Base-by-base conservation (phyloP, 2,113 vertebrate species). In the Acanthochromis polyacanthus region DNA sequence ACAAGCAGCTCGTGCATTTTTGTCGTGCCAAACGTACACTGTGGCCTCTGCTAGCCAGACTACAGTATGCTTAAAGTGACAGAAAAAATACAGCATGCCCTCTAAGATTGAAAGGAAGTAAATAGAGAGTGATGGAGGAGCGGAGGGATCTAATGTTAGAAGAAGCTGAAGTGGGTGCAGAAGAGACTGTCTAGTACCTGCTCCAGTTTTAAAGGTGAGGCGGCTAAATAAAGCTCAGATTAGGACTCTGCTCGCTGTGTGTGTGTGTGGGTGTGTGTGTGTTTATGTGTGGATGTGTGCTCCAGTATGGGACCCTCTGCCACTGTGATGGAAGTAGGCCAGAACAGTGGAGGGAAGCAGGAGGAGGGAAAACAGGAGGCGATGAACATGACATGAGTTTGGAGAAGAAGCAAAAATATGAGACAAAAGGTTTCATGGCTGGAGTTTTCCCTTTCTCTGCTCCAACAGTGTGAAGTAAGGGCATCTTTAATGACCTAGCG, bases 131-230 rank as follows among this genome's bases (percentile, higher is more conserved):
- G 82, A 83, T 46, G 5, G 25, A 36, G 32, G 36, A 51, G 30
- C 20, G 43, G 72, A 57, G 19, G 61, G 62, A 46, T n/a, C 68
- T 32, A 59, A 83, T 59, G 69, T 65, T 74, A 60, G 79, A 75
- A 77, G 38, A 38, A 40, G 73, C 55, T 69, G 66, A 75, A 62
- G 45, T 63, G 78, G 53, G n/a, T 45, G 52, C 15, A 5, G 67
- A 68, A 64, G 76, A 81, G 60, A 68, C 75, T 67, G 79, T 61
- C 66, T 71, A 72, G 70, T 85, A 84, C 71, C 60, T 91, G 92
- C 78, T 91, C 91, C 76, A 92, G 71, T 93, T 93, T 91, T 82
- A 89, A 94, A 91, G 91, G 88, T 90, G 90, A 92, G 69, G 75
- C 61, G 17, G 70, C 90, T 90, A 90, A 91, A 93, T 87, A 89